phyloP scores from a whole-genome alignment of 2,113 vertebrate species.

The Merops nubicus region DNA sequence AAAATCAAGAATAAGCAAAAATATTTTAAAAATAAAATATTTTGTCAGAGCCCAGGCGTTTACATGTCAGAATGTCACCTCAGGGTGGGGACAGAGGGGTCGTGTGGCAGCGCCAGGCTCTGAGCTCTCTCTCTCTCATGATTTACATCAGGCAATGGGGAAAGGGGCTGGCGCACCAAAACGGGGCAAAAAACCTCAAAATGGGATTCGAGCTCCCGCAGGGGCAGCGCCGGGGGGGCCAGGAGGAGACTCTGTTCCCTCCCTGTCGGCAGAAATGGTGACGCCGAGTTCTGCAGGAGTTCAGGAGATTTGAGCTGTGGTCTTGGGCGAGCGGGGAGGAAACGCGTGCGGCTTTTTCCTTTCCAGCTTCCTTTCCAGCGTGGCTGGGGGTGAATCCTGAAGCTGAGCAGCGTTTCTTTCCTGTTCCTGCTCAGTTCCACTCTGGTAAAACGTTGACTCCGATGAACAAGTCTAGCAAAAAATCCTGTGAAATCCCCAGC shows the following conservation, averaged over 20 bases:
- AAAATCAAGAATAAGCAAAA: not conserved
- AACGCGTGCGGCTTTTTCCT: not conserved
- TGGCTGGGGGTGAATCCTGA: accelerated
- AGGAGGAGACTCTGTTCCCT: not conserved
- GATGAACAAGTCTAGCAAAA: accelerated
- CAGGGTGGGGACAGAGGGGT: not conserved
- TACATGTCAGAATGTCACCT: not conserved
- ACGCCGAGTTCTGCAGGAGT: not conserved
- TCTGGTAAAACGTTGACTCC: accelerated
- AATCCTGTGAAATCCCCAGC: not conserved
- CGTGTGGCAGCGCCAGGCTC: not conserved
- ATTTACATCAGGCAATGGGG: not conserved
- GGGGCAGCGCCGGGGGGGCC: accelerated
- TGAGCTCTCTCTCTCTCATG: not conserved
- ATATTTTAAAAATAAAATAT: slow-evolving; percentile 39
- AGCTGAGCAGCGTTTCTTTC: not conserved
- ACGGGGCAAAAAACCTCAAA: not conserved
- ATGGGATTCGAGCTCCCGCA: accelerated
- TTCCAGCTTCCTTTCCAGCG: not conserved
- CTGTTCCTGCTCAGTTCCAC: accelerated
- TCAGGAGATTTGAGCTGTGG: not conserved
- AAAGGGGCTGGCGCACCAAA: not conserved
- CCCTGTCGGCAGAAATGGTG: no score
- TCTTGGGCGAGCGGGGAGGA: not conserved
- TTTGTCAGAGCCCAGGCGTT: not conserved